Evolutionary conservation across 2,888 invertebrate species (phyloP).

Genomic region (Apamea crenata): DNA sequence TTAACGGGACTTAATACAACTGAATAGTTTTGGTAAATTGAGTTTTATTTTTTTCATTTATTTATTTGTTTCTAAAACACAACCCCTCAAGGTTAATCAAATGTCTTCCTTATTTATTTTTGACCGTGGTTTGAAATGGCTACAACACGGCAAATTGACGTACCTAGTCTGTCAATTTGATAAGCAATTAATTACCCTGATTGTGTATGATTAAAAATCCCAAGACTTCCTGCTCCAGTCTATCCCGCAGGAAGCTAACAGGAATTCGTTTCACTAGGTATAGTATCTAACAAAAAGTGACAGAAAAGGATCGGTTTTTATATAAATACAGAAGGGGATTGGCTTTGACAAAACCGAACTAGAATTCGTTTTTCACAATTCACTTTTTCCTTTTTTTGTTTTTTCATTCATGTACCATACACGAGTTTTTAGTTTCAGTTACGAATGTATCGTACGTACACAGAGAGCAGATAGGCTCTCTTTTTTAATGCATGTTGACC

Average conservation of each 20-base stretch:
- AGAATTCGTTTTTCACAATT: background rate
- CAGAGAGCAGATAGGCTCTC: background rate
- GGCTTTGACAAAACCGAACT: constrained; percentile 15
- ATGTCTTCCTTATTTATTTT: background rate
- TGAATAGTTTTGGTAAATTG: too few relatives aligned
- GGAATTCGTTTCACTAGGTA: too few relatives aligned
- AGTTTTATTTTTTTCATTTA: too few relatives aligned
- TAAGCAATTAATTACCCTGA: too few relatives aligned
- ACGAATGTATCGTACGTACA: background rate
- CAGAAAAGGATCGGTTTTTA: background rate
- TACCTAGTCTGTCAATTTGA: too few relatives aligned
- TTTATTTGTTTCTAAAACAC: too few relatives aligned
- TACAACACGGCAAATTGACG: too few relatives aligned
- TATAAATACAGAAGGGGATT: background rate
- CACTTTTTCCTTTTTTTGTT: background rate
- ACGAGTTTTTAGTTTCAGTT: constrained; percentile 21
- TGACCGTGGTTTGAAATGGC: background rate
- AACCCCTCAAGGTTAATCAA: background rate
- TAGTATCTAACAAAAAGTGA: background rate
- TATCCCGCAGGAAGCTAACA: too few relatives aligned
- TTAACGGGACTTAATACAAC: too few relatives aligned
- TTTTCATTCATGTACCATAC: background rate
- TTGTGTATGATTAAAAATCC: too few relatives aligned
- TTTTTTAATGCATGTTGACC: background rate
- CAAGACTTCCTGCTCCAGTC: background rate